Base-by-base conservation (phyloP, 2,113 vertebrate species). In the Podilymbus podiceps region DNA sequence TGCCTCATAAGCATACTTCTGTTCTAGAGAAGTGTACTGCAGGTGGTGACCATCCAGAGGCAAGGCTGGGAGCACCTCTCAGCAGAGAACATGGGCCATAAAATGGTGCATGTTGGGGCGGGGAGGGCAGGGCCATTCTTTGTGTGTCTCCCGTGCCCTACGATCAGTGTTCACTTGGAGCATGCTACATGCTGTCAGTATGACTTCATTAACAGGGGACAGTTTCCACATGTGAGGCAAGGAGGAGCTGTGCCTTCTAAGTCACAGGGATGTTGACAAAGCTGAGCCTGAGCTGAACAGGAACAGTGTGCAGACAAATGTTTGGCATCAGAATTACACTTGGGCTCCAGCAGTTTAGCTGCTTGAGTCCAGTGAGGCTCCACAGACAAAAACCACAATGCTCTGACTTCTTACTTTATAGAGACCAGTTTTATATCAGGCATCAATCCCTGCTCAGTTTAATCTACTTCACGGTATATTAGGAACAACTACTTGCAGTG, bases 151-250 rank as follows among this genome's bases (percentile, higher is more conserved):
- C 64, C 0, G 5, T 92, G 89, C 81, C 76, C 86, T 47, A 23
- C 13, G 3, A 10, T 72, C 67, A 33, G 69, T 33, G 53, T 44
- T 96, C 81, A 30, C 44, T 94, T 90, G 40, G 63, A 90, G 78
- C 21, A 12, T 21, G 25, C 89, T 87, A 13, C 4, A 16, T 83
- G 92, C 95, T 86, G 85, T 81, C 68, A 87, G 75, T 46, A 93
- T 97, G 97, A 97, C 94, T 97, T 98, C 95, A 98, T 95, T 77
- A 97, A 75, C 96, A 93, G 86, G 96, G 96, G 96, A 97, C 94
- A 83, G 60, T 81, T 96, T 94, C 50, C 96, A 80, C 64, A 89
- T 87, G 88, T 78, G 86, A 93, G 49, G 73, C 69, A 95, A 93
- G 79, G 95, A 97, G 91, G 86, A 97, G 59, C 88, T 95, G 73